A percentile compares a stretch with the other conserved stretches of the same genome.
Evolutionary conservation across 2,888 invertebrate genomes (phyloP).

Genomic region (Marronus borbonicus): DNA sequence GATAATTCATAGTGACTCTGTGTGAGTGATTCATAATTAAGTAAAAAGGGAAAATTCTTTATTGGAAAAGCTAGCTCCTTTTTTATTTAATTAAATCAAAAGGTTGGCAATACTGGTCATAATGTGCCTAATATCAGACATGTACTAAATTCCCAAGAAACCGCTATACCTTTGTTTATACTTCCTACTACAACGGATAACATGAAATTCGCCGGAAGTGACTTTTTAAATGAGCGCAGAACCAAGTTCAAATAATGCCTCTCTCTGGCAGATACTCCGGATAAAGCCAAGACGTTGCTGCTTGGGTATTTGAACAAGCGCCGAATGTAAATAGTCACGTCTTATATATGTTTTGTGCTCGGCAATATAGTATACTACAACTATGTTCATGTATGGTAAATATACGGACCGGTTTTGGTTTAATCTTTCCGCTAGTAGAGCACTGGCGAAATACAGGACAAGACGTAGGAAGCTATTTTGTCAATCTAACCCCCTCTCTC

Average conservation of each 20-base stretch:
- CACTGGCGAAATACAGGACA: not conserved
- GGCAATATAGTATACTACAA: not conserved
- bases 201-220: not conserved
- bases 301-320: conserved; percentile 1
- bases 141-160: too few relatives aligned
- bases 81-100: too few relatives aligned
- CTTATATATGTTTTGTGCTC: conserved; percentile 9
- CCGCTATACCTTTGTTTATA: too few relatives aligned
- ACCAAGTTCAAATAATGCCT: conserved; percentile 9
- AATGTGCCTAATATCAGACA: too few relatives aligned
- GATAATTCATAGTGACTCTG: too few relatives aligned
- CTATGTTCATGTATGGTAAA: not conserved
- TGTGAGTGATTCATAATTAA: too few relatives aligned
- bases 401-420: conserved; percentile 15
- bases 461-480: conserved; percentile 1
- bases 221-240: conserved; percentile 3
- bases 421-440: not conserved
- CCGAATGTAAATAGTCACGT: conserved; percentile 19
- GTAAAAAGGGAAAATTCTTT: too few relatives aligned
- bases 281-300: conserved; percentile 2
- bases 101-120: too few relatives aligned
- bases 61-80: too few relatives aligned
- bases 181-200: not conserved
- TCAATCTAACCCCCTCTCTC: conserved; percentile 3
- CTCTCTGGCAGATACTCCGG: not conserved